phyloP scores from a whole-genome alignment of 2,113 vertebrate genomes.

The Tenrec ecaudatus region DNA sequence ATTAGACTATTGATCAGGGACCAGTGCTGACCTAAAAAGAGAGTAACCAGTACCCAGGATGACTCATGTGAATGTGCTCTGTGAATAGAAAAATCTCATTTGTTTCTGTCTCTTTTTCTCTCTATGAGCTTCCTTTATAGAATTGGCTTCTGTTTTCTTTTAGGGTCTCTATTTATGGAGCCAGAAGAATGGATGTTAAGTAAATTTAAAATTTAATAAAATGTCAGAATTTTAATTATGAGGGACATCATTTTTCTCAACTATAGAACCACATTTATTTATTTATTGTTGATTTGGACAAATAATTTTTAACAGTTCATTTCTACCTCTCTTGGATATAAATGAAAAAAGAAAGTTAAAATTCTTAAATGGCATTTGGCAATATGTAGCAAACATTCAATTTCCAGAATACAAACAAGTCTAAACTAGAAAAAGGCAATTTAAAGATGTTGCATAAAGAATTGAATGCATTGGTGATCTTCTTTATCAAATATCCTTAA shows the following conservation, averaged over 20 bases:
- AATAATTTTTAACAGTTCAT: neutral
- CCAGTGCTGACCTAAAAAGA: conserved; percentile 74
- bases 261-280: neutral
- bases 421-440: neutral
- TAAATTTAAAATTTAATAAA: conserved; percentile 50
- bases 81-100: conserved; percentile 36
- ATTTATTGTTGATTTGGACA: neutral
- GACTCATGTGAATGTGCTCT: conserved; percentile 65
- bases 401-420: neutral
- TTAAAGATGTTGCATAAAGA: neutral
- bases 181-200: conserved; percentile 46
- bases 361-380: neutral
- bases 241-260: conserved; percentile 7
- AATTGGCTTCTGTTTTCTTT: conserved; percentile 35
- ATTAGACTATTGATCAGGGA: conserved; percentile 78
- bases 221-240: conserved; percentile 10
- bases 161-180: conserved; percentile 9
- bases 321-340: neutral
- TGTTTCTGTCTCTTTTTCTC: conserved; percentile 44
- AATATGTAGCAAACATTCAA: conserved; percentile 8
- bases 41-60: conserved; percentile 64
- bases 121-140: conserved; percentile 30
- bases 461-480: neutral
- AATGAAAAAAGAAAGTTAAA: neutral
- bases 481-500: neutral